These are phyloP conservation scores for Athene noctua DNA, from an alignment of 2,113 vertebrate genomes.

Conservation along the genomic window DNA sequence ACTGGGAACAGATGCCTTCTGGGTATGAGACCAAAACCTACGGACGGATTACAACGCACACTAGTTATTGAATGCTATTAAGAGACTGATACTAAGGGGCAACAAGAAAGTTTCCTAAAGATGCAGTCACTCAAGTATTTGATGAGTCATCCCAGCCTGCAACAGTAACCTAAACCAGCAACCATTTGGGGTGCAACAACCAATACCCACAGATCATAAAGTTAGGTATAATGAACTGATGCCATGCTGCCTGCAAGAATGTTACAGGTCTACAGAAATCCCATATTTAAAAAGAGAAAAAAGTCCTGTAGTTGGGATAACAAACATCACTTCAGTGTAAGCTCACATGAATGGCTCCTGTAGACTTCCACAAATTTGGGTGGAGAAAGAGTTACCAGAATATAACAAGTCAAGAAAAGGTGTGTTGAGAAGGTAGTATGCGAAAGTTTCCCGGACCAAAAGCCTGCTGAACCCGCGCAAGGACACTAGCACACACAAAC, in stretches of 20 bases:
- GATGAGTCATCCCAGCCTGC: not conserved
- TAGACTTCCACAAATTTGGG: not conserved
- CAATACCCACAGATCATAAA: not conserved
- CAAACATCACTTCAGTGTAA: not conserved
- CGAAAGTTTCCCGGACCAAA: not conserved
- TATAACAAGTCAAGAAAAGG: not conserved
- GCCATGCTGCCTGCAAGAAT: fast-evolving
- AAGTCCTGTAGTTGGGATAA: not conserved
- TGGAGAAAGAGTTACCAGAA: not conserved
- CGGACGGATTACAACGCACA: fast-evolving
- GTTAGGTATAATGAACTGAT: not conserved
- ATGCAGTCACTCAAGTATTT: not conserved
- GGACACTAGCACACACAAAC: fast-evolving
- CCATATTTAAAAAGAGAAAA: not conserved
- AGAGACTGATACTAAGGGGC: not conserved
- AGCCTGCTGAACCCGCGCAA: not conserved
- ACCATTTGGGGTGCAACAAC: not conserved
- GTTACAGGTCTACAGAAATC: not conserved
- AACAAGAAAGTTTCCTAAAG: not conserved
- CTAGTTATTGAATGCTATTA: not conserved
- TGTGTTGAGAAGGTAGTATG: not conserved
- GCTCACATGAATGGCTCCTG: not conserved
- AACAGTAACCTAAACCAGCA: not conserved
- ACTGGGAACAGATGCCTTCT: not conserved
- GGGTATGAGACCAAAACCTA: not conserved